phyloP scores from a whole-genome alignment of 1,140 invertebrate species.

The Heliconius nattereri region DNA sequence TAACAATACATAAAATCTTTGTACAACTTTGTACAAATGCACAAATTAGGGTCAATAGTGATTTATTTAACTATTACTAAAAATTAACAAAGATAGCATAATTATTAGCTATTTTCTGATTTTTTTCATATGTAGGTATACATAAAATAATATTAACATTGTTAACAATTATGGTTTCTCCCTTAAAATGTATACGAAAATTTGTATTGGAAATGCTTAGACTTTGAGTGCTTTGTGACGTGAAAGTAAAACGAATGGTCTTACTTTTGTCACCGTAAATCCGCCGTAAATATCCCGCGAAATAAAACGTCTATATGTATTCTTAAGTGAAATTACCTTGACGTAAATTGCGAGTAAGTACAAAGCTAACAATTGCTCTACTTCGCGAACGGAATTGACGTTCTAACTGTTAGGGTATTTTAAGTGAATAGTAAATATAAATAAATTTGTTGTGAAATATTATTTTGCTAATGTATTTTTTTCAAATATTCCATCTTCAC shows the following conservation, averaged over 20 bases:
- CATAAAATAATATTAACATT: not conserved
- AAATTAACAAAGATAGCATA: too few relatives aligned
- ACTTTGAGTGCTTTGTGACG: constrained; percentile 38
- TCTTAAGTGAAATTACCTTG: constrained; percentile 42
- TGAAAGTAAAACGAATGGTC: constrained; percentile 29
- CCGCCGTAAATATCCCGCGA: constrained; percentile 30
- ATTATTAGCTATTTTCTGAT: too few relatives aligned
- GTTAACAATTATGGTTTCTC: constrained; percentile 22
- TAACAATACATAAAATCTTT: too few relatives aligned
- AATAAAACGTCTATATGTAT: constrained; percentile 36
- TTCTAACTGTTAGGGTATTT: constrained; percentile 13
- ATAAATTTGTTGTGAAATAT: not conserved
- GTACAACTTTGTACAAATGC: too few relatives aligned
- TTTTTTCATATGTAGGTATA: too few relatives aligned
- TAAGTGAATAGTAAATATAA: constrained; percentile 2
- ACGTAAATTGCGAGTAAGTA: constrained; percentile 40
- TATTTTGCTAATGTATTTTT: too few relatives aligned
- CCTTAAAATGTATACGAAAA: constrained; percentile 24
- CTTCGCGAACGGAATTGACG: constrained; percentile 33
- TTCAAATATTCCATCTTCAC: too few relatives aligned
- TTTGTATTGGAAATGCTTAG: constrained; percentile 32
- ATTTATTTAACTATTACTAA: too few relatives aligned
- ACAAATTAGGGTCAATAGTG: too few relatives aligned
- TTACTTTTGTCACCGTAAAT: constrained; percentile 40
- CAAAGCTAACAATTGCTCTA: constrained; percentile 39